Evolutionary conservation across 2,113 vertebrate species (phyloP).

Genomic region (Paradoxurus hermaphroditus): DNA sequence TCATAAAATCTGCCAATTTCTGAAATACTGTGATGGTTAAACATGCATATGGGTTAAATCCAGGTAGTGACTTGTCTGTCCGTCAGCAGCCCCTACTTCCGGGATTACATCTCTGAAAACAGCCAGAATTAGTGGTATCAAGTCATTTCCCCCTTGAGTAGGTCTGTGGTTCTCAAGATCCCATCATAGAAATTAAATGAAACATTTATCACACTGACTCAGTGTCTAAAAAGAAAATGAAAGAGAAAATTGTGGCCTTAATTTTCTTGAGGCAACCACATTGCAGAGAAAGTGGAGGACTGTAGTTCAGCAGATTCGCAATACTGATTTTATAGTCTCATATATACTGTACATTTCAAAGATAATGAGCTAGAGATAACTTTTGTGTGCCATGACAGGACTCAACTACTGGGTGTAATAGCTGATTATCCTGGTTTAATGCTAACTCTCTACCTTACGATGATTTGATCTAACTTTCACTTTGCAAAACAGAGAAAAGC

Average conservation of each 20-base stretch:
- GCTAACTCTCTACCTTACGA: neutral
- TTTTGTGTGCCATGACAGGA: neutral
- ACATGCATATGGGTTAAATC: neutral
- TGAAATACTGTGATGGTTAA: neutral
- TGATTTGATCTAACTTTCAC: neutral
- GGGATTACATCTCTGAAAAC: neutral
- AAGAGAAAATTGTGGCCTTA: neutral
- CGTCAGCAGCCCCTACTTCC: neutral
- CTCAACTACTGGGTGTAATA: neutral
- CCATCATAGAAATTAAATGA: neutral
- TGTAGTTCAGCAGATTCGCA: neutral
- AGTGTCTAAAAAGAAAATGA: neutral
- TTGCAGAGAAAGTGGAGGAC: neutral
- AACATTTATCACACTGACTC: neutral
- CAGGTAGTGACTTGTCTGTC: neutral
- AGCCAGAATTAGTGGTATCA: neutral
- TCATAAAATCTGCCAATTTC: neutral
- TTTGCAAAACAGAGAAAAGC: neutral
- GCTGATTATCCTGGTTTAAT: neutral
- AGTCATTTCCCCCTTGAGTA: neutral
- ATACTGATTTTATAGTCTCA: neutral
- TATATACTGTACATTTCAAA: neutral
- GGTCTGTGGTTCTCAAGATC: conserved; percentile 13
- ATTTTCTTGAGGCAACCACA: neutral
- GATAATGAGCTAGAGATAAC: neutral